Evolutionary conservation across 2,888 invertebrate species (phyloP).

Genomic region (Nephrotoma flavescens): DNA sequence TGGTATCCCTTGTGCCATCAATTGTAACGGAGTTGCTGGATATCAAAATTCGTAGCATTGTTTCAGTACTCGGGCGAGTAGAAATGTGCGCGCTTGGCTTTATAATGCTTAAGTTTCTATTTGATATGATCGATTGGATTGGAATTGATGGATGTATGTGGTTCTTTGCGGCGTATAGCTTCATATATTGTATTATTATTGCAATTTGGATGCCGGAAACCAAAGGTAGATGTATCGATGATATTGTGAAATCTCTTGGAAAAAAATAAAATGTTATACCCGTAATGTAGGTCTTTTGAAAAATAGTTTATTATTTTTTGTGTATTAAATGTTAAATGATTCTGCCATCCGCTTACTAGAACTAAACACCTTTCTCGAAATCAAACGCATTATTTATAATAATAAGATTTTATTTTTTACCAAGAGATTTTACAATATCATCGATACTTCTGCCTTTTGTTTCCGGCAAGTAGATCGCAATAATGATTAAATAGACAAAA

Average conservation of each 20-base stretch:
- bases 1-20: conserved; percentile 24
- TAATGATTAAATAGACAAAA: conserved; percentile 22
- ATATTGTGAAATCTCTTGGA: conserved; percentile 16
- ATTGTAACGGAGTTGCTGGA: background rate
- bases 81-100: background rate
- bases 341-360: no score
- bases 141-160: conserved; percentile 21
- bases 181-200: conserved; percentile 22
- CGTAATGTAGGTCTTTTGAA: no score
- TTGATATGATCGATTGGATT: background rate
- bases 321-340: no score
- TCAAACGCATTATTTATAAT: no score
- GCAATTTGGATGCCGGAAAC: conserved; percentile 26
- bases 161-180: conserved; percentile 20
- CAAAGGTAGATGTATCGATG: conserved; percentile 25
- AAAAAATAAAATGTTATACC: background rate
- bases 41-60: background rate
- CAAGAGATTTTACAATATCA: conserved; percentile 17
- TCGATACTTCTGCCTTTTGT: conserved; percentile 28
- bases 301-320: no score
- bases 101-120: background rate
- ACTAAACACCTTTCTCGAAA: no score
- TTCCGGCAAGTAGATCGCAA: conserved; percentile 24
- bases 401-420: background rate
- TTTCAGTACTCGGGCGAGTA: background rate